A percentile compares a stretch with the other conserved stretches of the same genome.
phyloP scores from a whole-genome alignment of 1,140 invertebrate species.

The Triops cancriformis region DNA sequence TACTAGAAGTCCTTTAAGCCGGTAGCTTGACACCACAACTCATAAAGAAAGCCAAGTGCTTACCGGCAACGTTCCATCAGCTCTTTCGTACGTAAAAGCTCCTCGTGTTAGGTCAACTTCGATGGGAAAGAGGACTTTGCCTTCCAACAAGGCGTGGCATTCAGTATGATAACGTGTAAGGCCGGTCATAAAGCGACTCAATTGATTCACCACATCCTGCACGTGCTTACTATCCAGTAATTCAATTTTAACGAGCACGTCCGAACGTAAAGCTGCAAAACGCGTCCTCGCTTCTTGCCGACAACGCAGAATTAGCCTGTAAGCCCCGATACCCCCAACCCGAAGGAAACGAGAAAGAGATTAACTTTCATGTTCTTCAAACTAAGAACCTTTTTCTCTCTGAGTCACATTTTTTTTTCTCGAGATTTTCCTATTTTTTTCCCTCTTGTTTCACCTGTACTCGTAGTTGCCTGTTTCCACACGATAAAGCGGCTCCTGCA shows the following conservation, averaged over 20 bases:
- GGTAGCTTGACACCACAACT: not conserved
- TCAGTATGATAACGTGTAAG: constrained; percentile 64
- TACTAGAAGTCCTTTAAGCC: no score
- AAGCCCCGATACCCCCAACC: constrained; percentile 24
- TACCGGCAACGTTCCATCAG: constrained; percentile 35
- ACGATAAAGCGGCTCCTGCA: constrained; percentile 94
- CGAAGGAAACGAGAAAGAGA: constrained; percentile 26
- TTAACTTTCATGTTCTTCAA: constrained; percentile 9
- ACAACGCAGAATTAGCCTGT: constrained; percentile 79
- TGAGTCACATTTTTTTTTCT: not conserved
- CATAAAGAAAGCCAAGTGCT: constrained; percentile 2
- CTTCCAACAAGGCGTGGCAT: constrained; percentile 52
- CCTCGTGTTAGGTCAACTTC: constrained; percentile 89
- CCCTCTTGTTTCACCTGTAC: constrained; percentile 57
- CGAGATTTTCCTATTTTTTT: constrained; percentile 20
- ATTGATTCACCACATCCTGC: constrained; percentile 78
- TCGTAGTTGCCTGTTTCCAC: constrained; percentile 99
- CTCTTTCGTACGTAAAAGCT: constrained; percentile 79
- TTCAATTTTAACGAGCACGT: constrained; percentile 95
- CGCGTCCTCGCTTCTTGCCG: constrained; percentile 81
- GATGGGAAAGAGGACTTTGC: constrained; percentile 80
- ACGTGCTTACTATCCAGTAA: constrained; percentile 96
- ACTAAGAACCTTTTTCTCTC: not conserved
- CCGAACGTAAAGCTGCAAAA: constrained; percentile 86
- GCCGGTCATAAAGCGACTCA: constrained; percentile 67